These are phyloP conservation scores for Baryphthengus martii DNA, from an alignment of 2,113 vertebrate species.

Conservation along the genomic window DNA sequence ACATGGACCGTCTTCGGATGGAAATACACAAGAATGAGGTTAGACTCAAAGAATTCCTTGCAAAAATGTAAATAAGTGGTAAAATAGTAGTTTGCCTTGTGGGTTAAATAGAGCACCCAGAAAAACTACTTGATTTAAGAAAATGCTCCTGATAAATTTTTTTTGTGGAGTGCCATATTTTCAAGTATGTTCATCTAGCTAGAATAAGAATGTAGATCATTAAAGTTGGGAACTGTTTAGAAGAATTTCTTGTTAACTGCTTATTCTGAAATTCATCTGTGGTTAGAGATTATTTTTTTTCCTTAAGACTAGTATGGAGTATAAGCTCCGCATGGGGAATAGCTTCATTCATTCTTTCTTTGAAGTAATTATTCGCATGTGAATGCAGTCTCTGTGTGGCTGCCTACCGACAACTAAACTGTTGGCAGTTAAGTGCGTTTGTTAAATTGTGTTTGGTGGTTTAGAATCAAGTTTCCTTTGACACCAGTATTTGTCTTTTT, in stretches of 20 bases:
- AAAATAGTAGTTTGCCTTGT: neutral
- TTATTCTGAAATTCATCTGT: neutral
- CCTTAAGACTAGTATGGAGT: neutral
- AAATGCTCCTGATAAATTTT: neutral
- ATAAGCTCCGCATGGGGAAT: neutral
- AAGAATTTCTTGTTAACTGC: neutral
- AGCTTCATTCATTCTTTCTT: neutral
- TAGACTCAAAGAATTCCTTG: neutral
- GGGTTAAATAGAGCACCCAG: neutral
- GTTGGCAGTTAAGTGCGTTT: neutral
- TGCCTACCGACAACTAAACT: neutral
- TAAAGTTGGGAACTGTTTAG: neutral
- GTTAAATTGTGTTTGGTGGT: neutral
- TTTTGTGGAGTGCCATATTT: neutral
- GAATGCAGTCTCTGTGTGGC: neutral
- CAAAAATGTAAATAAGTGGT: neutral
- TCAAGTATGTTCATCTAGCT: neutral
- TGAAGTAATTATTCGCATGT: neutral
- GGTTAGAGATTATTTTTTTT: neutral
- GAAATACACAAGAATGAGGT: constrained; percentile 99
- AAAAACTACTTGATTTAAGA: neutral
- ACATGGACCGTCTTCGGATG: constrained; percentile 92
- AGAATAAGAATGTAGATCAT: neutral
- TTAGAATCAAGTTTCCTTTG: neutral
- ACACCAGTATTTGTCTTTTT: neutral